Conservation (phyloP, 1,140 invertebrate genomes). For the Gonioctena quinquepunctata region DNA sequence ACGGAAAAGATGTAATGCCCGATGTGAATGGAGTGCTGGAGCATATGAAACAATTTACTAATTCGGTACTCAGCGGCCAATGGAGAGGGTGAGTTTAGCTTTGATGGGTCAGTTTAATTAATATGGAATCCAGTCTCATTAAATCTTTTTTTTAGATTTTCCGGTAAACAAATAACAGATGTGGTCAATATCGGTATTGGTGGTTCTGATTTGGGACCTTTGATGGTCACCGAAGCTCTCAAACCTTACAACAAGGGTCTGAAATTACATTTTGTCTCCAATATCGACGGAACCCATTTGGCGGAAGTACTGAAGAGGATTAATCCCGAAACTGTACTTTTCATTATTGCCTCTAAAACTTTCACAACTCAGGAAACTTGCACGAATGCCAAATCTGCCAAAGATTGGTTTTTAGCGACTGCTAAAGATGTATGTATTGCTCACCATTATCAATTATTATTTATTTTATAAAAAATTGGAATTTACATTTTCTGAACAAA, state of each 20-base stretch:
- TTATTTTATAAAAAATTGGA: not conserved
- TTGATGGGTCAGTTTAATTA: too few species aligned
- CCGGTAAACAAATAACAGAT: constrained; percentile 94
- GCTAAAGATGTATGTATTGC: constrained; percentile 79
- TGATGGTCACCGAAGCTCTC: constrained; percentile 98
- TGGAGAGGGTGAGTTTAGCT: constrained; percentile 64
- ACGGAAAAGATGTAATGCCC: constrained; percentile 92
- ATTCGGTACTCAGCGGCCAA: constrained; percentile 69
- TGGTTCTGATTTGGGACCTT: constrained; percentile 96
- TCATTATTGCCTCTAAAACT: constrained; percentile 99
- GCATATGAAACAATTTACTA: constrained; percentile 94
- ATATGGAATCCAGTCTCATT: too few species aligned
- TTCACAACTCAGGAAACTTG: constrained; percentile 99
- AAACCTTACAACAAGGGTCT: constrained; percentile 89
- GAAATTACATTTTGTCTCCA: constrained; percentile 96
- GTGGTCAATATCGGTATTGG: constrained; percentile 99
- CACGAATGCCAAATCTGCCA: constrained; percentile 97
- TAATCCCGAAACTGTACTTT: constrained; percentile 91
- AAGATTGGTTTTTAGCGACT: constrained; percentile 87
- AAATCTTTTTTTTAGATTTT: constrained; percentile 71
- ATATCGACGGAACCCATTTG: constrained; percentile 98
- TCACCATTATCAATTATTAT: not conserved
- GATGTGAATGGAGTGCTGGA: constrained; percentile 88
- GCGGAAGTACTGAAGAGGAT: constrained; percentile 91
- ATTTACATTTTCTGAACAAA: too few species aligned